Evolutionary conservation across 2,888 invertebrate genomes (phyloP), one percentile per base, ranked within the genome.

Genomic region (Eupeodes luniger): DNA sequence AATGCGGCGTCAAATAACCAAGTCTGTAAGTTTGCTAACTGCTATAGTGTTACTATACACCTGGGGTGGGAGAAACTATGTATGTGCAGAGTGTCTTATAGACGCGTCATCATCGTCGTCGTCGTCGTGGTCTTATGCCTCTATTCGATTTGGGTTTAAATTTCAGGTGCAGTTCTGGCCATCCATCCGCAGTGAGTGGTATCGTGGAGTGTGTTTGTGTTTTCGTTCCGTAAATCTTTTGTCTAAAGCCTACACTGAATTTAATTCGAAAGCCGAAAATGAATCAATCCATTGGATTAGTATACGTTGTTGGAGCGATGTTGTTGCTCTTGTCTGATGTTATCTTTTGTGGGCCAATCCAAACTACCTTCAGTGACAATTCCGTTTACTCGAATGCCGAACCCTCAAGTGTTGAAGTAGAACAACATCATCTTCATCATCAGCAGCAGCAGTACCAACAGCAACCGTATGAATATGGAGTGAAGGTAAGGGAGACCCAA

Each of bases 241-340:
- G 10, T 10, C 16, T 53, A 40, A 40, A 55, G 62, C 6, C 34
- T 16, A 5, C 27, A 10, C 12, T 27, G 27, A 27, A 69, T 36
- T 47, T 34, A 12, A 14, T 27, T 27, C 16, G 19, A 64, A 69
- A 53, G 16, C 55, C n/a, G 0, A 69, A 78, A 82, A 88, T 85
- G 88, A 85, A 75, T 66, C 72, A 70, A 74, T 78, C 74, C 53
- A 16, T 36, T 0, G 53, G 70, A 16, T 57, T 81, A 64, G 51
- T 44, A 67, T 72, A 57, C 74, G 14, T 84, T 81, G 14, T 84
- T 81, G 85, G 81, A 81, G 81, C 69, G 59, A 59, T 81, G 74
- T 81, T 81, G 75, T 81, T 88, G 77, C 78, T 88, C 9, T 4
- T 85, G 77, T 85, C 59, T 75, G 88, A 81, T 40, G 85, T 74